Percentiles rank a stretch among this genome's conserved stretches.
phyloP scores from a whole-genome alignment of 2,797 vertebrate genomes.

The Hydrolagus colliei region DNA sequence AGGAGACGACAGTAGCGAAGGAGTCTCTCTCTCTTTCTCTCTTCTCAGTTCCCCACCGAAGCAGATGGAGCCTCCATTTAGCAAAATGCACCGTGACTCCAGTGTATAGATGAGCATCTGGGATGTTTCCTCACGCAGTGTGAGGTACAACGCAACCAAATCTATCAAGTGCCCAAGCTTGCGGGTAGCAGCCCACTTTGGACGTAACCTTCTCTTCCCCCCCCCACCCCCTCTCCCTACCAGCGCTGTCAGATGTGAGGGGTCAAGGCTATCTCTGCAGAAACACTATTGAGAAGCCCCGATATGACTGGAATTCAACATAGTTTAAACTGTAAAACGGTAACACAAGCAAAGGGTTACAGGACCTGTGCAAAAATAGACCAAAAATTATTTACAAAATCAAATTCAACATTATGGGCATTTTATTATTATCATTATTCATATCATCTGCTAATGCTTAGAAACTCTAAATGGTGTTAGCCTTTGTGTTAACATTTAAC shows the following conservation, averaged over 20 bases:
- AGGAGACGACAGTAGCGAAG: slow-evolving; percentile 41
- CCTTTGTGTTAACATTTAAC: no score
- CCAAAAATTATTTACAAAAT: not conserved
- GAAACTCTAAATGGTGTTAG: no score
- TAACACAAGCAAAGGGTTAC: not conserved
- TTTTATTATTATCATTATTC: no score
- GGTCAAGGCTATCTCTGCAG: slow-evolving; percentile 38
- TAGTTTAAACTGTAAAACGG: not conserved
- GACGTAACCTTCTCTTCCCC: no score
- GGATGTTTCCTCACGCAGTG: slow-evolving; percentile 44
- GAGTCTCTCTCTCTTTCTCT: slow-evolving; percentile 35
- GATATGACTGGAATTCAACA: not conserved
- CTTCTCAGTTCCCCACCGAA: slow-evolving; percentile 37
- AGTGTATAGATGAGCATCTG: slow-evolving; percentile 45
- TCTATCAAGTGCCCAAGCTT: slow-evolving; percentile 41
- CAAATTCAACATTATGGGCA: not conserved
- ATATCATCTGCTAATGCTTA: no score
- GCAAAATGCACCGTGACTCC: slow-evolving; percentile 48
- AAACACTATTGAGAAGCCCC: slow-evolving; percentile 7
- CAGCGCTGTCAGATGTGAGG: slow-evolving; percentile 34
- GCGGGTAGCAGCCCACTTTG: slow-evolving; percentile 40
- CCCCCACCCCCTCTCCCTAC: no score
- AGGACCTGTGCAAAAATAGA: not conserved
- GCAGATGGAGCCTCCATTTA: slow-evolving; percentile 50
- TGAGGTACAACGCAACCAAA: slow-evolving; percentile 33